Evolutionary conservation across 2,113 vertebrate species (phyloP).

Genomic region (Xyrauchen texanus): DNA sequence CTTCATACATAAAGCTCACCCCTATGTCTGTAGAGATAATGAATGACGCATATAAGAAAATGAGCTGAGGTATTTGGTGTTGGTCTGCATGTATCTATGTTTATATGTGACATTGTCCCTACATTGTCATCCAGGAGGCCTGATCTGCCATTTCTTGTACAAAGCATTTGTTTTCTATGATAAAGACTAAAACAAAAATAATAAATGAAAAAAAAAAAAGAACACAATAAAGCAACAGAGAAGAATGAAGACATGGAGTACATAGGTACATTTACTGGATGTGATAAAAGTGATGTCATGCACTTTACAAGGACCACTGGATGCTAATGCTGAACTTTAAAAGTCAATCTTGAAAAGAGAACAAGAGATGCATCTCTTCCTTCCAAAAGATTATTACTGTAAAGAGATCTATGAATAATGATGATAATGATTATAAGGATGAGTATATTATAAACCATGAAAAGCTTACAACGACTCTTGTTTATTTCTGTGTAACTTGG

Average conservation of each 20-base stretch:
- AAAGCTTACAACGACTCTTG: slow-evolving; percentile 46
- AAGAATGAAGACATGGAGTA: slow-evolving; percentile 16
- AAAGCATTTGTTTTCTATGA: slow-evolving; percentile 55
- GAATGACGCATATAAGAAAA: background rate
- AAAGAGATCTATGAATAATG: slow-evolving; percentile 55
- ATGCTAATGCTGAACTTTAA: slow-evolving; percentile 34
- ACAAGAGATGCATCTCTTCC: slow-evolving; percentile 51
- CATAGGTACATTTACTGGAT: slow-evolving; percentile 39
- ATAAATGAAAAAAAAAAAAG: background rate
- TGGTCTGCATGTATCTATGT: slow-evolving; percentile 44
- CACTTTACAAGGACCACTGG: slow-evolving; percentile 58
- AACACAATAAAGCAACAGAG: background rate
- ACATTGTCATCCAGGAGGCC: slow-evolving; percentile 31
- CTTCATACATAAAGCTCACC: background rate
- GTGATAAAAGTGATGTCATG: slow-evolving; percentile 44
- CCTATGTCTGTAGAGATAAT: background rate
- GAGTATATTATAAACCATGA: slow-evolving; percentile 60
- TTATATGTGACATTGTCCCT: slow-evolving; percentile 33
- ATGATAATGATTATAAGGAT: slow-evolving; percentile 61
- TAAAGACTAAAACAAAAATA: slow-evolving; percentile 10
- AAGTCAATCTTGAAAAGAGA: slow-evolving; percentile 46
- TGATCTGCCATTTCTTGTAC: slow-evolving; percentile 45
- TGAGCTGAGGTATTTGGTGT: background rate
- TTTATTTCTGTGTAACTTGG: slow-evolving; percentile 45
- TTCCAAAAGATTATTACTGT: slow-evolving; percentile 63